Evolutionary conservation across 2,888 invertebrate species (phyloP).

Genomic region (Deilephila elpenor): DNA sequence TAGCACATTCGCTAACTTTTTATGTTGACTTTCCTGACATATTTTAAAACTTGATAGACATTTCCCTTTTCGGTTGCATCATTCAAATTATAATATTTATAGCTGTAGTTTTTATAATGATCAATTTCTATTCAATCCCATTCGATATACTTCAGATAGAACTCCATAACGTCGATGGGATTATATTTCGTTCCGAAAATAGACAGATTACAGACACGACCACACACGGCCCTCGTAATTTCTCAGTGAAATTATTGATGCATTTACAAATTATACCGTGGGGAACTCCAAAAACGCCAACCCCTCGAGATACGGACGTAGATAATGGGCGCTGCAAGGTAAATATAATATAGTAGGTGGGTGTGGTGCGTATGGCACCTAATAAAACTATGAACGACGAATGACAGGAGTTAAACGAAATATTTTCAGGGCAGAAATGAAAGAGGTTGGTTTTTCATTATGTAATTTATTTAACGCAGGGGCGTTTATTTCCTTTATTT

Average conservation of each 20-base stretch:
- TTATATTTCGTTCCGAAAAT: constrained; percentile 19
- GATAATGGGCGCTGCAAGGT: constrained; percentile 46
- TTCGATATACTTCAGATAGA: not conserved
- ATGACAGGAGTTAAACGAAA: not conserved
- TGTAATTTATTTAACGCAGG: too few relatives aligned
- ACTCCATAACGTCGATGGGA: not conserved
- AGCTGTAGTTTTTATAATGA: not conserved
- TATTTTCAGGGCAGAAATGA: not conserved
- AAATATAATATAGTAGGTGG: constrained; percentile 9
- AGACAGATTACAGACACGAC: constrained; percentile 30
- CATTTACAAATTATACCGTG: constrained; percentile 47
- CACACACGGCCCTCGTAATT: constrained; percentile 34
- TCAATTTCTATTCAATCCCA: not conserved
- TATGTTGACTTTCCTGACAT: too few relatives aligned
- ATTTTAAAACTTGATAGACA: too few relatives aligned
- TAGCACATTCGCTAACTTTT: too few relatives aligned
- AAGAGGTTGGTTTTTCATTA: not conserved
- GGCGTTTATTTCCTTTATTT: too few relatives aligned
- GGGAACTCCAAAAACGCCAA: constrained; percentile 40
- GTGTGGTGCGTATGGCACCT: not conserved
- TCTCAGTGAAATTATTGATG: constrained; percentile 46
- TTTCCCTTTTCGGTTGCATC: too few relatives aligned
- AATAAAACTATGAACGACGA: constrained; percentile 5
- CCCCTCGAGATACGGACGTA: constrained; percentile 53
- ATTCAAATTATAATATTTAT: too few relatives aligned